Conservation (phyloP, 2,113 vertebrate species). For the Balaeniceps rex region DNA sequence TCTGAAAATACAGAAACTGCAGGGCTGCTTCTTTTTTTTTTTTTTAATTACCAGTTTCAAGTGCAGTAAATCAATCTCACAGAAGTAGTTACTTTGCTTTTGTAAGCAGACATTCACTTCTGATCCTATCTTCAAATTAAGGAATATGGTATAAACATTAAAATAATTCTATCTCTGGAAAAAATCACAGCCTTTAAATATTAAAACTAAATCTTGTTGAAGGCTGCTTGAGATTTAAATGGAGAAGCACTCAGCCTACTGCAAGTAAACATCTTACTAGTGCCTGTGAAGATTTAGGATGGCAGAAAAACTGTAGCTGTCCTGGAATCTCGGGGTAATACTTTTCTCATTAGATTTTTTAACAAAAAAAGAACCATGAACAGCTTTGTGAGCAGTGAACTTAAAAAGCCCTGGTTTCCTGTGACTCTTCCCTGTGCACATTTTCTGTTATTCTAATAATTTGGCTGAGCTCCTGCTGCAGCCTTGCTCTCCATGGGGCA, state of each 20-base stretch:
- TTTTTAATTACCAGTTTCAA: background rate
- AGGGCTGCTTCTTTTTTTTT: background rate
- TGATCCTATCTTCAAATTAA: constrained; percentile 21
- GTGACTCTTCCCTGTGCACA: background rate
- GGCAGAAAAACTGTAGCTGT: background rate
- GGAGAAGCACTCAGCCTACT: background rate
- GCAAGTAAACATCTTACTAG: background rate
- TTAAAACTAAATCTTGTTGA: background rate
- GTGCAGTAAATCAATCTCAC: constrained; percentile 16
- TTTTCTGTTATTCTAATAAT: constrained; percentile 9
- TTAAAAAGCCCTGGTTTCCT: background rate
- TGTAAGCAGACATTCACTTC: background rate
- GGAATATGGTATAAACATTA: background rate
- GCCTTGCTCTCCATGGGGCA: background rate
- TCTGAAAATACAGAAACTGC: constrained; percentile 40
- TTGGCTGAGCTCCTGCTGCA: constrained; percentile 2
- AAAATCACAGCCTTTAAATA: background rate
- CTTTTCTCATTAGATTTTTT: background rate
- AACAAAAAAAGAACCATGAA: background rate
- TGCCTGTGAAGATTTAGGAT: background rate
- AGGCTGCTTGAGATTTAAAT: background rate
- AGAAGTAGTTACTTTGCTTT: background rate
- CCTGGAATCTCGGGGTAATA: background rate
- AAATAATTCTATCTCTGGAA: constrained; percentile 10
- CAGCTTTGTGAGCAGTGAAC: background rate